These are phyloP conservation scores for Porites rus DNA, from an alignment of 92 coral and sea anemone species.

Conservation along the genomic window DNA sequence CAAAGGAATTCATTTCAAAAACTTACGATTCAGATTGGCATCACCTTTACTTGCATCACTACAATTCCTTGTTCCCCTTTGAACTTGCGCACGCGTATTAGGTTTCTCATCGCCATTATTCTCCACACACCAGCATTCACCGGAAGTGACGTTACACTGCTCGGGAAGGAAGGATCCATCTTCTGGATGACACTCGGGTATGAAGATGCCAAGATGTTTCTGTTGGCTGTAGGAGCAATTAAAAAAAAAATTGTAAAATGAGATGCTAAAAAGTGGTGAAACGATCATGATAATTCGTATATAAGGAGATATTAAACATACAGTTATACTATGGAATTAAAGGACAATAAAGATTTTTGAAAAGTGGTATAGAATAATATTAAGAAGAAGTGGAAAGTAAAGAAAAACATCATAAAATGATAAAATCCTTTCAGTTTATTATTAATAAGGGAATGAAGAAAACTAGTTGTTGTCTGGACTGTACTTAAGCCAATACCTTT, in stretches of 20 bases:
- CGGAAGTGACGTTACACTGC: conserved; percentile 42
- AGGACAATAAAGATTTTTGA: no score
- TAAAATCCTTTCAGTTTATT: no score
- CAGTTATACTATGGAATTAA: no score
- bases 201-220: conserved; percentile 16
- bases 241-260: background rate
- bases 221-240: background rate
- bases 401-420: no score
- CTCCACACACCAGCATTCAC: conserved; percentile 53
- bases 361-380: no score
- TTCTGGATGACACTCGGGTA: conserved; percentile 28
- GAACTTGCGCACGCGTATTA: conserved; percentile 21
- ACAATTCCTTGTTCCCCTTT: conserved; percentile 7
- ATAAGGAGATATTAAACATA: no score
- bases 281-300: background rate
- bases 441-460: no score
- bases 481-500: no score
- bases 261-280: background rate
- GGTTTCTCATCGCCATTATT: conserved; percentile 19
- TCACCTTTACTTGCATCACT: background rate
- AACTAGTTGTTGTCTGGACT: no score
- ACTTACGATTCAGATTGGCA: background rate
- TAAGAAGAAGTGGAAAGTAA: no score
- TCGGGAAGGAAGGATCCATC: conserved; percentile 27
- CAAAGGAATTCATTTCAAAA: background rate